Evolutionary conservation across 1,140 invertebrate genomes (phyloP).

Genomic region (Drosophila elegans): DNA sequence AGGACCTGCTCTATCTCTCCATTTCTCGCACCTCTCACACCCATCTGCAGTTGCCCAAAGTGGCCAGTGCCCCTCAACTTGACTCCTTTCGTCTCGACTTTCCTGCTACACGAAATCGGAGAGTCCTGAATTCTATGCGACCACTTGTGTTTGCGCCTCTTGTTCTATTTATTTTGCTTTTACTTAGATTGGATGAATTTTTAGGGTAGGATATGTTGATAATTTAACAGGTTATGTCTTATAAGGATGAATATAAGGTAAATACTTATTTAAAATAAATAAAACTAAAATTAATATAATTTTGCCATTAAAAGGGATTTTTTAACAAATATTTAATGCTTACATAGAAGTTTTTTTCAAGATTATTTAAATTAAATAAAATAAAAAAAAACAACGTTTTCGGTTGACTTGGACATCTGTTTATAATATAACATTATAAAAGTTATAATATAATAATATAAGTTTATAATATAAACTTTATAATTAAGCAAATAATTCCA

Average conservation of each 20-base stretch:
- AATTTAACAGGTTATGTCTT: background rate
- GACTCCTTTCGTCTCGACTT: slow-evolving; percentile 38
- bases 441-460: too few species aligned
- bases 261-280: too few species aligned
- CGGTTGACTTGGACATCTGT: background rate
- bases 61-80: slow-evolving; percentile 14
- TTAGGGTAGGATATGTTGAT: background rate
- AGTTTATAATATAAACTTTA: too few species aligned
- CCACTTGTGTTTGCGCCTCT: slow-evolving; percentile 11
- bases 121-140: slow-evolving; percentile 21
- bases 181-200: slow-evolving; percentile 14
- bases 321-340: too few species aligned
- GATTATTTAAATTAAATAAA: too few species aligned
- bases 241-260: background rate
- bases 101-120: slow-evolving; percentile 59
- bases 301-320: too few species aligned
- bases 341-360: too few species aligned
- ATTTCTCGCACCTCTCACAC: background rate
- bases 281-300: too few species aligned
- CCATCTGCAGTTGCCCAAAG: background rate
- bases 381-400: too few species aligned
- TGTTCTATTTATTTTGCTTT: slow-evolving; percentile 30
- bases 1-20: slow-evolving; percentile 10
- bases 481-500: too few species aligned
- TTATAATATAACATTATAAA: too few species aligned